A percentile compares a stretch with the other conserved stretches of the same genome.
These are phyloP conservation scores for Drosophila crucigera DNA, from an alignment of 2,888 invertebrate species.

Conservation along the genomic window DNA sequence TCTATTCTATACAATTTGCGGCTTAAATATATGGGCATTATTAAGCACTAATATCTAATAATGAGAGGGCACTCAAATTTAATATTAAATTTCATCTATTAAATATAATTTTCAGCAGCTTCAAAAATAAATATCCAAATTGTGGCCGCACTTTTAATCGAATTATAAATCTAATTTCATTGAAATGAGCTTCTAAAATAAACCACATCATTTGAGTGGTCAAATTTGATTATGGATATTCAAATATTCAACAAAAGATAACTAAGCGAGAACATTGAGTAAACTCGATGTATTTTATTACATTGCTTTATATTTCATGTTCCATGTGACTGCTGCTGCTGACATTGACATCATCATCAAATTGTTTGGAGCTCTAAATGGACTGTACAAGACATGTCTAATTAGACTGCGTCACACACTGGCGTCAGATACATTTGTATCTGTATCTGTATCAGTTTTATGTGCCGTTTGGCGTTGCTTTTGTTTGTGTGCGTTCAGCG, in stretches of 20 bases:
- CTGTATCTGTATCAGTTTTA: constrained; percentile 3
- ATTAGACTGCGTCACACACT: constrained; percentile 55
- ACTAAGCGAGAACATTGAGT: constrained; percentile 14
- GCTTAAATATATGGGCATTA: neutral
- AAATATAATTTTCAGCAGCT: constrained; percentile 20
- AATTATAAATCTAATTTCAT: constrained; percentile 39
- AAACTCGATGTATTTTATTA: constrained; percentile 21
- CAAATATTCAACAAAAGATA: neutral
- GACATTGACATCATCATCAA: constrained; percentile 39
- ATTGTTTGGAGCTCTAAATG: constrained; percentile 13
- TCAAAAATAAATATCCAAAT: constrained; percentile 13
- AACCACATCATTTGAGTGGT: constrained; percentile 11
- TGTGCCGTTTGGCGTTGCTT: neutral
- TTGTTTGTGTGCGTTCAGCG: constrained; percentile 24
- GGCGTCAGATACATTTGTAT: constrained; percentile 40
- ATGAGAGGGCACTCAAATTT: constrained; percentile 18
- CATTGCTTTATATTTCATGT: constrained; percentile 1
- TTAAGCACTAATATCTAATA: neutral
- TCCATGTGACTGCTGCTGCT: constrained; percentile 26
- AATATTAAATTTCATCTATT: constrained; percentile 33
- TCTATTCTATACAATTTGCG: neutral
- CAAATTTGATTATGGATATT: constrained; percentile 9
- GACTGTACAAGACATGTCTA: constrained; percentile 34
- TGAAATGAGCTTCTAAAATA: constrained; percentile 22
- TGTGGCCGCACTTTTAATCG: constrained; percentile 30